These are phyloP conservation scores for Myotis planiceps DNA, from an alignment of 2,797 vertebrate species.

Conservation along the genomic window DNA sequence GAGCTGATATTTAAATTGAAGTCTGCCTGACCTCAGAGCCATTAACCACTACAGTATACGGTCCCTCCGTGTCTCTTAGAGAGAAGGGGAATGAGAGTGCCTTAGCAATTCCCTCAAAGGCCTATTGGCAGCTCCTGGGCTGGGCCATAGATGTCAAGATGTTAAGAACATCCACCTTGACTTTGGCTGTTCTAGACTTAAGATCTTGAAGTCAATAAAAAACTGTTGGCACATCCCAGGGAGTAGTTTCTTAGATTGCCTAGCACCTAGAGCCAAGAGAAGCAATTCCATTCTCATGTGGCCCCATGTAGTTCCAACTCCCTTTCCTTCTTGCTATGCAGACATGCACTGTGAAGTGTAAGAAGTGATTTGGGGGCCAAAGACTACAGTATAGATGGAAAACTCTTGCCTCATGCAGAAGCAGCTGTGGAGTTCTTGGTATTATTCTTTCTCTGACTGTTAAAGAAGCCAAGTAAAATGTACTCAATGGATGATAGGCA, in stretches of 20 bases:
- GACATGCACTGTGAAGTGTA: conserved; percentile 55
- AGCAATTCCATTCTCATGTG: conserved; percentile 57
- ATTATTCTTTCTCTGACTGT: conserved; percentile 51
- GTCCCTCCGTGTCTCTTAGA: not conserved
- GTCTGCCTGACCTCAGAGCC: not conserved
- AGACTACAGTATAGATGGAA: conserved; percentile 64
- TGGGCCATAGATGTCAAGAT: not conserved
- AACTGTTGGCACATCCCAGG: not conserved
- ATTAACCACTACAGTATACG: not conserved
- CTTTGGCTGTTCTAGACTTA: not conserved
- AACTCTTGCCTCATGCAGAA: conserved; percentile 57
- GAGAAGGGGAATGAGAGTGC: not conserved
- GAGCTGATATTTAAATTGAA: not conserved
- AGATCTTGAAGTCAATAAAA: conserved; percentile 6
- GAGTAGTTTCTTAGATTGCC: conserved; percentile 17
- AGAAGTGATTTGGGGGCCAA: conserved; percentile 69
- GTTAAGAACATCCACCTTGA: not conserved
- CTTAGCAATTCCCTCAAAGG: not conserved
- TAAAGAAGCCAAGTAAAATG: conserved; percentile 47
- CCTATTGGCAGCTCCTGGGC: not conserved
- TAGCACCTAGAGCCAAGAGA: conserved; percentile 61
- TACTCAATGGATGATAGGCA: not conserved
- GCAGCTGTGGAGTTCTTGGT: conserved; percentile 44
- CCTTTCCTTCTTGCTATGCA: conserved; percentile 42
- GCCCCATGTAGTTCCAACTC: conserved; percentile 2